Base-by-base conservation (phyloP, 64 coral and sea anemone species). In the Exaiptasia diaphana region DNA sequence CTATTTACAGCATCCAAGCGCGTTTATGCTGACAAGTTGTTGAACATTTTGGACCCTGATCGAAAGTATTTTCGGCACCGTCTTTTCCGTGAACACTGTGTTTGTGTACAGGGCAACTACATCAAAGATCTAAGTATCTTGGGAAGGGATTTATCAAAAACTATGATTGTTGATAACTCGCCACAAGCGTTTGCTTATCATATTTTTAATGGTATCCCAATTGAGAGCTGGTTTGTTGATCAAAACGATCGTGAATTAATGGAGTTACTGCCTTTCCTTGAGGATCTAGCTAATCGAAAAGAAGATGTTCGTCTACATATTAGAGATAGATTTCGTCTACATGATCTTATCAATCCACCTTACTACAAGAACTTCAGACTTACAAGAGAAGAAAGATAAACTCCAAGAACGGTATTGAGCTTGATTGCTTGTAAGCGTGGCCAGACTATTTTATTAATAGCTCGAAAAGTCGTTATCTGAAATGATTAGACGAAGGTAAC, bases 151-250 rank as follows among this genome's bases (percentile, higher is more conserved):
- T 83, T 99, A 41, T 64, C 95, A 3, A 99, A 99, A 58, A 99
- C 95, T 5, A 99, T 99, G 68, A 99, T 99, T 76, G 95, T 99
- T 2, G 95, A 99, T 64, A 99, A 99, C 84, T 99, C 95, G 12
- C 95, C 95, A 13, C 95, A 99, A 89, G 95, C 95, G 30, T 99
- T 99, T 53, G 95, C 90, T 32, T 99, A 99, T 64, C 95, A 99
- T 5, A 83, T 99, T 70, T 99, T 92, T 50, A 99, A 99, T 79
- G 95, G 95, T 5, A 99, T 99, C 70, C 95, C 95, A 24, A 99
- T 99, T 86, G 95, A 99, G 89, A 99, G 95, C 32, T 99, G 95
- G 95, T 99, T 99, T 86, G 90, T 91, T 44, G 95, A 99, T 76
- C 81, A 88, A 44, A 64, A 78, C 24, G 95, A 99, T 79, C 74